Evolutionary conservation across 2,888 invertebrate species (phyloP), one percentile per base, ranked within the genome.

Genomic region (Drosophila kambysellisi): DNA sequence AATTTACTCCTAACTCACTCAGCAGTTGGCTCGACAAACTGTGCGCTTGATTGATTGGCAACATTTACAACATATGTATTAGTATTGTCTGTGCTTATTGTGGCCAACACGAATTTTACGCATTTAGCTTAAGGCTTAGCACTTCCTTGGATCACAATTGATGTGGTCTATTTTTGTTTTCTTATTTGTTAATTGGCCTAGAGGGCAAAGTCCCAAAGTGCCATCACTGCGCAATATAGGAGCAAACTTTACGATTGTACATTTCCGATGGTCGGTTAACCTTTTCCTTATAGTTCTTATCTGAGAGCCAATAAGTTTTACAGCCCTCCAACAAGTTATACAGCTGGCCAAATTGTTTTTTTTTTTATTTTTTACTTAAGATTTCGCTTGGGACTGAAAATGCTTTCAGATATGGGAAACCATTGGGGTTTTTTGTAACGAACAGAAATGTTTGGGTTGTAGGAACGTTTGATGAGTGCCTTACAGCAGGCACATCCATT

Each of bases 41-140:
- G 73, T 70, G 62, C 57, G 74, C 64, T 76, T 79, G 79, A 82
- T 82, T 82, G 82, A 82, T 82, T 81, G 76, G 37, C 25, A 12
- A 41, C 59, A n/a, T 74, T 71, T 76, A 53, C 37, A 37, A 35
- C 63, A 51, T 56, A 54, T 46, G 15, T 54, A 69, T 63, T 61
- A 52, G 17, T 63, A 56, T 51, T 50, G 15, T 51, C 33, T 15
- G 33, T 20, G n/a, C 17, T 50, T 57, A 46, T 46, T 58, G 43
- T 9, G 41, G 17, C 17, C 37, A 39, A 35, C 11, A 46, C 30
- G 15, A 57, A 63, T 20, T 48, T 35, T 33, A 51, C 56, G 57
- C 66, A 60, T 37, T 68, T 52, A 11, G 29, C 30, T 25, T 59
- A 25, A 1, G 59, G 17, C 61, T 32, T 52, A 17, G 52, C 9